Evolutionary conservation across 2,113 vertebrate genomes (phyloP).

Genomic region (Tachycineta bicolor): DNA sequence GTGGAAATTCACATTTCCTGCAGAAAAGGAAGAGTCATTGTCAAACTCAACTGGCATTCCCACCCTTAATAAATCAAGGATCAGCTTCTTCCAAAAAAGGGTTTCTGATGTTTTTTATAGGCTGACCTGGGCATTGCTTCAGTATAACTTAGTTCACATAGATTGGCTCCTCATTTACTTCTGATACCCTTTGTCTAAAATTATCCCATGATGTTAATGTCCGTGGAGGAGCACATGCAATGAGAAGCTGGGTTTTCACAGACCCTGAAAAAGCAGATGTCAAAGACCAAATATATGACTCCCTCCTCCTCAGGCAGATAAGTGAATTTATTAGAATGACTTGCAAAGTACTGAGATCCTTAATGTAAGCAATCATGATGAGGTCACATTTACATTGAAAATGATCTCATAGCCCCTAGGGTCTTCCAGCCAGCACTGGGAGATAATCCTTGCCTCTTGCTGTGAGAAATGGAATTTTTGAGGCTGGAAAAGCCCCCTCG

Average conservation of each 20-base stretch:
- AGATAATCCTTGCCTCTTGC: background rate
- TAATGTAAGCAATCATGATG: conserved; percentile 12
- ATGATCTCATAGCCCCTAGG: conserved; percentile 14
- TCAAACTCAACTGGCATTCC: too few species aligned
- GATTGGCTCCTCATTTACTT: background rate
- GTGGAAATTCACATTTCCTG: background rate
- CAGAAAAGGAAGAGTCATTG: background rate
- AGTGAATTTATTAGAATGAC: conserved; percentile 40
- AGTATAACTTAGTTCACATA: accelerated
- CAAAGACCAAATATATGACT: background rate
- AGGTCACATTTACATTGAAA: conserved; percentile 44
- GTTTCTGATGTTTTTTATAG: background rate
- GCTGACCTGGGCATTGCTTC: background rate
- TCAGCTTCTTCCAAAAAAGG: background rate
- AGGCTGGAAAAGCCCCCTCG: background rate
- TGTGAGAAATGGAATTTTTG: background rate
- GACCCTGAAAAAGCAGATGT: background rate
- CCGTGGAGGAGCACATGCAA: accelerated
- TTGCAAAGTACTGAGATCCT: conserved; percentile 21
- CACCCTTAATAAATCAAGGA: background rate
- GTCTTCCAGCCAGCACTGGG: background rate
- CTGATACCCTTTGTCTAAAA: background rate
- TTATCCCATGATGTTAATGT: accelerated
- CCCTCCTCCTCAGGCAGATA: background rate
- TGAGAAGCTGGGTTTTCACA: background rate